Evolutionary conservation across 2,797 vertebrate genomes (phyloP).

Genomic region (Micrastur ruficollis): DNA sequence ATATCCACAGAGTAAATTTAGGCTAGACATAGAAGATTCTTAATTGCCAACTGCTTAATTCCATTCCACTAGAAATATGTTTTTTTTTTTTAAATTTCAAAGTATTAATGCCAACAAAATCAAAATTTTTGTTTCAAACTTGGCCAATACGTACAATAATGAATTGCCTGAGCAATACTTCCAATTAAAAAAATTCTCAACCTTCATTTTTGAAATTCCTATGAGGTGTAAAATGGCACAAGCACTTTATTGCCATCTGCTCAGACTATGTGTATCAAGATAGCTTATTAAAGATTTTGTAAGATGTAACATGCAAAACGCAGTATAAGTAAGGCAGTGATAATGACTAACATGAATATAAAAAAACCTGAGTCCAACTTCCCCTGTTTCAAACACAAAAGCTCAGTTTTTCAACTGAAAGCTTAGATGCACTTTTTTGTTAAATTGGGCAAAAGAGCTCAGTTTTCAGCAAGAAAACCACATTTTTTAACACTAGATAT

Average conservation of each 20-base stretch:
- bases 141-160: neutral
- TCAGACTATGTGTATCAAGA: neutral
- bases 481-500: neutral
- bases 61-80: neutral
- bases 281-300: neutral
- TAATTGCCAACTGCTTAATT: neutral
- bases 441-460: neutral
- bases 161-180: neutral
- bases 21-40: neutral
- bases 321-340: neutral
- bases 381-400: neutral
- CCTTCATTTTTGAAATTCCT: neutral
- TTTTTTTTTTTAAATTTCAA: neutral
- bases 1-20: neutral
- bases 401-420: neutral
- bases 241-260: neutral
- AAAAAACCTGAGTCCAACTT: neutral
- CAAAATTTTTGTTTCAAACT: neutral
- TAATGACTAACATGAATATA: fast-evolving
- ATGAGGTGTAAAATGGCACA: neutral
- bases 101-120: neutral
- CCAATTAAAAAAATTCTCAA: neutral
- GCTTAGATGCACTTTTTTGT: neutral
- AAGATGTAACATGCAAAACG: neutral
- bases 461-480: neutral